phyloP scores from a whole-genome alignment of 1,140 invertebrate species.

The Nebria ingens region DNA sequence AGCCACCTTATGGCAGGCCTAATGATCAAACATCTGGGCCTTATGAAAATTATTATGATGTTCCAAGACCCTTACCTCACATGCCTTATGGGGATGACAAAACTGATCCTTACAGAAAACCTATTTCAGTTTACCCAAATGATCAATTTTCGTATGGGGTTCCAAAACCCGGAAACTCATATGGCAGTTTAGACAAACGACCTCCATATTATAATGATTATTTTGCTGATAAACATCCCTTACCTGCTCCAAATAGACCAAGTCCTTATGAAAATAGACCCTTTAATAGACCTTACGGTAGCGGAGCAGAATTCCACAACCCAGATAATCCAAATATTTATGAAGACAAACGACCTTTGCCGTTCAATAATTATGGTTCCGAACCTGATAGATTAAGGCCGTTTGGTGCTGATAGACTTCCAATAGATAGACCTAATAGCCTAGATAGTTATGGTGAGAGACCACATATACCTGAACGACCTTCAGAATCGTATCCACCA shows the following conservation, averaged over 20 bases:
- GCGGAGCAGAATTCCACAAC: not conserved
- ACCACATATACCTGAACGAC: no score
- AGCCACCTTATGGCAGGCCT: conserved; percentile 8
- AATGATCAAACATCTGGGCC: not conserved
- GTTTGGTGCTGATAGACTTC: no score
- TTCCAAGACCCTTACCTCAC: conserved; percentile 14
- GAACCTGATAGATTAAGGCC: conserved; percentile 9
- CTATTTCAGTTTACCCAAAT: conserved; percentile 16
- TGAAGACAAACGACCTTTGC: not conserved
- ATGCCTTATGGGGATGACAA: conserved; percentile 8
- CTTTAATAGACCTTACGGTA: not conserved
- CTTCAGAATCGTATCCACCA: no score
- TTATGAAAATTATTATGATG: not conserved
- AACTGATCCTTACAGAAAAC: conserved; percentile 18
- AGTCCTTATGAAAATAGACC: conserved; percentile 10
- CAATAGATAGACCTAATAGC: no score
- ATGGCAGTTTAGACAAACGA: not conserved
- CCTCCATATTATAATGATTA: not conserved
- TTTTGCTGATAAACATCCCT: not conserved
- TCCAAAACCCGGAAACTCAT: not conserved
- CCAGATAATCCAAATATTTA: conserved; percentile 13
- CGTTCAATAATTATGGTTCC: no score
- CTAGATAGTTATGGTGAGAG: no score
- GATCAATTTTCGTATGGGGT: conserved; percentile 4
- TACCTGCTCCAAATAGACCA: not conserved